Percentiles rank a stretch among this genome's conserved stretches.
Conservation (phyloP, 2,888 invertebrate genomes). For the Branchellion lobata region DNA sequence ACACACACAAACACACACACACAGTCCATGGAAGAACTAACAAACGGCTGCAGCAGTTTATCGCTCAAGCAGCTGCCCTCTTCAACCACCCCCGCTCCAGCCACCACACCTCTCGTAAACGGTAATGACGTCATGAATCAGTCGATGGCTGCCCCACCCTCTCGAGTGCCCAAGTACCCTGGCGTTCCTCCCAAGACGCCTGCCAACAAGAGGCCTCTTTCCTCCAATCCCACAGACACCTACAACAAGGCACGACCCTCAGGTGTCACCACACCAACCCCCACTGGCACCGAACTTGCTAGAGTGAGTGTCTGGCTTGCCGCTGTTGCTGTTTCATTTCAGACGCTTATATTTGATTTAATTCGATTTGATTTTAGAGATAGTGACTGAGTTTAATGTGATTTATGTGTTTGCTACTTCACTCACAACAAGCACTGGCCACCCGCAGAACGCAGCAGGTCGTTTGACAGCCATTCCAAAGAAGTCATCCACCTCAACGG, state of each 20-base stretch:
- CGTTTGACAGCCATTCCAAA: constrained; percentile 41
- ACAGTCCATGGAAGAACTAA: constrained; percentile 82
- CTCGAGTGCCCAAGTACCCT: constrained; percentile 11
- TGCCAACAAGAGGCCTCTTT: constrained; percentile 18
- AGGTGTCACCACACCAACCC: background rate
- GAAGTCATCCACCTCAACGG: constrained; percentile 15
- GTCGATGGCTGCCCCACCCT: constrained; percentile 13
- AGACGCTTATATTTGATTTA: background rate
- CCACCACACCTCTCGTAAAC: constrained; percentile 26
- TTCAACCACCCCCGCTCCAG: constrained; percentile 1
- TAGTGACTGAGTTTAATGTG: background rate
- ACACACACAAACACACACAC: too few species aligned
- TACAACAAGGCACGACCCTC: background rate
- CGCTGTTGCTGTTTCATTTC: too few species aligned
- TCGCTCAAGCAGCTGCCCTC: constrained; percentile 71
- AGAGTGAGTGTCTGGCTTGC: background rate
- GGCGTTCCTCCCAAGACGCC: background rate
- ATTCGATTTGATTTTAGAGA: too few species aligned
- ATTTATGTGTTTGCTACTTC: background rate
- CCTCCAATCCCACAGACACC: constrained; percentile 25
- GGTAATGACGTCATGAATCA: constrained; percentile 41
- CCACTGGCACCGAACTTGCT: background rate
- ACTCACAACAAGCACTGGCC: too few species aligned
- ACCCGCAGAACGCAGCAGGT: constrained; percentile 27
- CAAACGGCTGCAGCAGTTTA: constrained; percentile 89